phyloP scores from a whole-genome alignment of 1,140 invertebrate genomes.

The Centruroides sculpturatus region DNA sequence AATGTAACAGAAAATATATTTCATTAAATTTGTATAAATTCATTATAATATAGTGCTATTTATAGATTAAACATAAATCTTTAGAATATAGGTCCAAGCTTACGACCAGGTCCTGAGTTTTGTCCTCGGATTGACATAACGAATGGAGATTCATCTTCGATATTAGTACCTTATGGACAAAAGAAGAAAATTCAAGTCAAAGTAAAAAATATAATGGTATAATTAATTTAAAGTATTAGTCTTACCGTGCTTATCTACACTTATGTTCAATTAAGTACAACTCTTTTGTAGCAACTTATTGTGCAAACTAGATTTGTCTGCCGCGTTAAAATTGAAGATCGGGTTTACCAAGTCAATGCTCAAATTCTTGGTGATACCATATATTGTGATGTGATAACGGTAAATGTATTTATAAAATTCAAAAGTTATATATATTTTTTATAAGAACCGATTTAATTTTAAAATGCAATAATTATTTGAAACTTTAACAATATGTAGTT shows the following conservation, averaged over 20 bases:
- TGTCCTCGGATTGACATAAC: conserved; percentile 87
- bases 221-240: too few species aligned
- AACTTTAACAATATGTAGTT: conserved; percentile 11
- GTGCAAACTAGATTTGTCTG: conserved; percentile 85
- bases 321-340: conserved; percentile 89
- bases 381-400: conserved; percentile 68
- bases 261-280: not conserved
- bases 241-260: too few species aligned
- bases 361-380: conserved; percentile 80
- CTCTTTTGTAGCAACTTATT: conserved; percentile 60
- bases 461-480: not conserved
- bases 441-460: not conserved
- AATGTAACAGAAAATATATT: too few species aligned
- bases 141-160: conserved; percentile 53
- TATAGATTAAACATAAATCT: not conserved
- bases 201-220: conserved; percentile 62
- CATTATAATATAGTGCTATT: not conserved
- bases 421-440: not conserved
- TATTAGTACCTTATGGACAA: conserved; percentile 76
- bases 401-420: not conserved
- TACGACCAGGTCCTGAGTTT: conserved; percentile 78
- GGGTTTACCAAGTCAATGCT: conserved; percentile 79
- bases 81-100: conserved; percentile 53
- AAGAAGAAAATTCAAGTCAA: conserved; percentile 79
- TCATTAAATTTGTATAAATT: too few species aligned